These are phyloP conservation scores for Liodrosophila aerea DNA, from an alignment of 2,888 invertebrate species.

Conservation along the genomic window DNA sequence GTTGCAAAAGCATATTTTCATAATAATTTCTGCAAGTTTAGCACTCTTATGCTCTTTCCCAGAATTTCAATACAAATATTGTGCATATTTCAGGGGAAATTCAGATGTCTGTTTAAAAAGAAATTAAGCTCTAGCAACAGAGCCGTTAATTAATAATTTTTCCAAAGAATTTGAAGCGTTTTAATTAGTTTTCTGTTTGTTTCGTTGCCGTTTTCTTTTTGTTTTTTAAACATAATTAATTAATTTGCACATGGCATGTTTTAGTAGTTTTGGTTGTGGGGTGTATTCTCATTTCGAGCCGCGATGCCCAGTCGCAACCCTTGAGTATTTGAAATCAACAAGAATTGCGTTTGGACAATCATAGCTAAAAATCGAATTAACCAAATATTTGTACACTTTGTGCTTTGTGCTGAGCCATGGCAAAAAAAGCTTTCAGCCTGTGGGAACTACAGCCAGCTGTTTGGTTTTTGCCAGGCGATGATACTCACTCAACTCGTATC, in stretches of 20 bases:
- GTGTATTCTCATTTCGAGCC: slow-evolving; percentile 82
- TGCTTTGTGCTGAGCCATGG: slow-evolving; percentile 3
- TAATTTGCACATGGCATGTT: too few species aligned
- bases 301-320: slow-evolving; percentile 83
- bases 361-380: slow-evolving; percentile 83
- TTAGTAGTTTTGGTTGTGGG: slow-evolving; percentile 45
- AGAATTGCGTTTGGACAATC: slow-evolving; percentile 84
- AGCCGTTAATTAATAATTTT: neutral
- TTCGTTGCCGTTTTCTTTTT: slow-evolving; percentile 5
- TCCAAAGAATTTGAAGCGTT: slow-evolving; percentile 11
- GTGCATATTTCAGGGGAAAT: too few species aligned
- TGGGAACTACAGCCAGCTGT: slow-evolving; percentile 37
- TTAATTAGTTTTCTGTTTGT: slow-evolving; percentile 25
- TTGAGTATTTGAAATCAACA: slow-evolving; percentile 82
- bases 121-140: too few species aligned
- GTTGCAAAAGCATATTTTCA: too few species aligned
- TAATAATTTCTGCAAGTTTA: too few species aligned
- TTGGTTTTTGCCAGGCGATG: slow-evolving; percentile 12
- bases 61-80: too few species aligned
- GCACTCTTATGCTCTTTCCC: too few species aligned
- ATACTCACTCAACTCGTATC: slow-evolving; percentile 19
- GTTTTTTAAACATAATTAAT: neutral
- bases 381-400: slow-evolving; percentile 52
- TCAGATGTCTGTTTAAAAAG: too few species aligned
- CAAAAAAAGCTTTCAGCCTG: slow-evolving; percentile 42